These are phyloP conservation scores for Pristionchus maxplancki DNA, from an alignment of 2,888 invertebrate genomes.

Conservation along the genomic window DNA sequence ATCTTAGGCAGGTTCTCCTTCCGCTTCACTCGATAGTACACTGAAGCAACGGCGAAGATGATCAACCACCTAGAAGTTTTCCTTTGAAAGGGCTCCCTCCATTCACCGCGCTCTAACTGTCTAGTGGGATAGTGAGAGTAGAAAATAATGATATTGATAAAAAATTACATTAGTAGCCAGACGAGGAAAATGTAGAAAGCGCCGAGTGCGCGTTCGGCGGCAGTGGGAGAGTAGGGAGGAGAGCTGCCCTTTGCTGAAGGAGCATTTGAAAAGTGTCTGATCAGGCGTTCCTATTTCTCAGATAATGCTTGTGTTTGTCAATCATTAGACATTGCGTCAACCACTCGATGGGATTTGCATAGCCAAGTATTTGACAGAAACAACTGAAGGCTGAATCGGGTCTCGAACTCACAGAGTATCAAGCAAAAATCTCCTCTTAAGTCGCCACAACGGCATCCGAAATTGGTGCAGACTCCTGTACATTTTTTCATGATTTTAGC, in stretches of 20 bases:
- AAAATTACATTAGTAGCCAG: neutral
- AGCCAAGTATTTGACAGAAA: neutral
- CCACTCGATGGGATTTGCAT: neutral
- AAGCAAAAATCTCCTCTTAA: neutral
- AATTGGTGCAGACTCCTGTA: slow-evolving; percentile 1
- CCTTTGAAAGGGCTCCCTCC: no score
- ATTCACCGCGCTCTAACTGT: no score
- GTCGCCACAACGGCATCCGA: neutral
- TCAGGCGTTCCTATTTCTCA: no score
- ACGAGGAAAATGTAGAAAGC: slow-evolving; percentile 8
- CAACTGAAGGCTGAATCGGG: no score
- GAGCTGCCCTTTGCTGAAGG: neutral
- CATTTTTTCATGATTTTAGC: neutral
- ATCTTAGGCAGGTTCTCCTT: slow-evolving; percentile 1
- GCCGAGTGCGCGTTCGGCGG: neutral
- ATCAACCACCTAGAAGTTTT: neutral
- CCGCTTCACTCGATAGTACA: neutral
- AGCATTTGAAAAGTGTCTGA: neutral
- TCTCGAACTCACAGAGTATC: neutral
- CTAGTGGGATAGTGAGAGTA: no score
- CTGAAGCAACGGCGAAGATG: neutral
- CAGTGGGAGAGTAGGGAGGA: neutral
- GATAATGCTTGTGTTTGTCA: no score
- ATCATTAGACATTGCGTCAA: no score
- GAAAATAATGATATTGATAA: no score